phyloP scores from a whole-genome alignment of 2,888 invertebrate species.

The Tipula vernalis region DNA sequence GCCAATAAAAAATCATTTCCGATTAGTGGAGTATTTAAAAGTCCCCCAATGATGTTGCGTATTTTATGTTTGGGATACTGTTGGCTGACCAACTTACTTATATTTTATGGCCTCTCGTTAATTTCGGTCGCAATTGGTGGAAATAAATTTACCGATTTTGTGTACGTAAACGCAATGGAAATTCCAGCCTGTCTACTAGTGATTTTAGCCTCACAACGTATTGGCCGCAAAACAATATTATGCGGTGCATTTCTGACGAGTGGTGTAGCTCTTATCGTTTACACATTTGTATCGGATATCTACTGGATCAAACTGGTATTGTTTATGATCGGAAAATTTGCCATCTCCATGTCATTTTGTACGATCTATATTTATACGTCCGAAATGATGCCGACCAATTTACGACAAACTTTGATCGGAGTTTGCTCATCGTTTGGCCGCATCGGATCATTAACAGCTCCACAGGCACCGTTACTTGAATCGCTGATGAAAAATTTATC shows the following conservation, averaged over 20 bases:
- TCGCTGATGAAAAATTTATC: conserved; percentile 27
- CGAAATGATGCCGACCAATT: conserved; percentile 57
- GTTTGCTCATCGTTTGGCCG: conserved; percentile 57
- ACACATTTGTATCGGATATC: conserved; percentile 25
- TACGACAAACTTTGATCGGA: conserved; percentile 51
- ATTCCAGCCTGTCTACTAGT: conserved; percentile 59
- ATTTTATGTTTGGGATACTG: conserved; percentile 53
- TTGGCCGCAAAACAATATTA: conserved; percentile 47
- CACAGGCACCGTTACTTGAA: conserved; percentile 50
- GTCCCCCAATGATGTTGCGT: conserved; percentile 25
- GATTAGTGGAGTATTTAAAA: conserved; percentile 15
- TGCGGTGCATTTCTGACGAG: conserved; percentile 44
- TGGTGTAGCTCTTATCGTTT: conserved; percentile 28
- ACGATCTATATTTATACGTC: conserved; percentile 56
- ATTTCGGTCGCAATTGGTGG: conserved; percentile 62
- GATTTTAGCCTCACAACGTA: conserved; percentile 46
- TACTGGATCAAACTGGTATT: conserved; percentile 18
- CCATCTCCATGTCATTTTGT: conserved; percentile 52
- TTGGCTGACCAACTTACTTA: conserved; percentile 67
- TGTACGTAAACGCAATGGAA: conserved; percentile 43
- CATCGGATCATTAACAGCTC: conserved; percentile 54
- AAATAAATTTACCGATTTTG: conserved; percentile 67
- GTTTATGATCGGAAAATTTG: conserved; percentile 50
- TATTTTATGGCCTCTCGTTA: conserved; percentile 68
- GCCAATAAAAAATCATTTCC: background rate